Evolutionary conservation across 1,140 invertebrate genomes (phyloP).

Genomic region (Euura saliciscinereae): DNA sequence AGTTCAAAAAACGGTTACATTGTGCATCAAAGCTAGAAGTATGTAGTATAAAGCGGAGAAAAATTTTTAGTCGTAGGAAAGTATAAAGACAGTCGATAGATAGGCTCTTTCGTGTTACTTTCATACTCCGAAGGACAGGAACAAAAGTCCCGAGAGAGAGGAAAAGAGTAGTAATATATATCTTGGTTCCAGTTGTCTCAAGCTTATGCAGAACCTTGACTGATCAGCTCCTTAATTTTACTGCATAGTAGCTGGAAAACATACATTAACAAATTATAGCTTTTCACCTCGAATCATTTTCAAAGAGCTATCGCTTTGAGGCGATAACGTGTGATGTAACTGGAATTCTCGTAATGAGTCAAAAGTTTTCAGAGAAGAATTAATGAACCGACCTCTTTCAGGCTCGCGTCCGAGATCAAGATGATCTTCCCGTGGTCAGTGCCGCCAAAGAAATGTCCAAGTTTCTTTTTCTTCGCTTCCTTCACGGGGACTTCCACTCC

Average conservation of each 20-base stretch:
- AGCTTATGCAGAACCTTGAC: constrained; percentile 37
- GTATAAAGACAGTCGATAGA: background rate
- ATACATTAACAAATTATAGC: too few relatives aligned
- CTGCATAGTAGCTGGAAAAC: constrained; percentile 39
- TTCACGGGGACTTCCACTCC: constrained; percentile 61
- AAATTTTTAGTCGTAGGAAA: background rate
- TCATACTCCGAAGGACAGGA: background rate
- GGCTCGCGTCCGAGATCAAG: constrained; percentile 45
- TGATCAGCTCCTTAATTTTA: constrained; percentile 54
- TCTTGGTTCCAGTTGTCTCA: background rate
- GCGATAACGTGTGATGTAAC: background rate
- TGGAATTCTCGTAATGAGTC: background rate
- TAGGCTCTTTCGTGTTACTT: background rate
- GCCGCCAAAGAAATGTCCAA: constrained; percentile 59
- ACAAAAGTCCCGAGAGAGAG: background rate
- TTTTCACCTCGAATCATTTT: background rate
- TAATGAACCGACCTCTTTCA: background rate
- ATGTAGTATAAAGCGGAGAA: background rate
- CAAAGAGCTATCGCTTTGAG: background rate
- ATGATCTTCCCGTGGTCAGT: constrained; percentile 60
- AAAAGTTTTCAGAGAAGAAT: background rate
- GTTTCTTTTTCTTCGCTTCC: constrained; percentile 58
- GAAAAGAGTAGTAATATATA: background rate
- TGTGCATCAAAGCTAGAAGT: background rate
- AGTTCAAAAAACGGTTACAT: background rate